These are phyloP conservation scores for Ictidomys tridecemlineatus DNA, from an alignment of 2,113 vertebrate species.

Conservation along the genomic window DNA sequence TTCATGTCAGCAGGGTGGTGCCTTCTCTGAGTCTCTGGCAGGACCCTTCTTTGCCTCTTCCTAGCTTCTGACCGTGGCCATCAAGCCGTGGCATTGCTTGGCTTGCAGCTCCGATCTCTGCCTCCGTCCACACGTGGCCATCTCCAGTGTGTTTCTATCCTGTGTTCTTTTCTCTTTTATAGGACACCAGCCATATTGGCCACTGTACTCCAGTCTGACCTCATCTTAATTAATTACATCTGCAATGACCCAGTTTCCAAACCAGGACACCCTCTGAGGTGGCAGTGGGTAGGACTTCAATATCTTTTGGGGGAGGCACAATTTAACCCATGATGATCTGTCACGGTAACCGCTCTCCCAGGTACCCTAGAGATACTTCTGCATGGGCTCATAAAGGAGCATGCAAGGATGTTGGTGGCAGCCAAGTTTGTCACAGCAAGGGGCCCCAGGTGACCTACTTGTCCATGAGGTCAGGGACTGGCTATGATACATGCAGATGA, in stretches of 20 bases:
- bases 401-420: fast-evolving
- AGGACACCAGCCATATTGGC: not conserved
- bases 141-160: not conserved
- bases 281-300: not conserved
- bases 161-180: not conserved
- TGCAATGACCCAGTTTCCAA: not conserved
- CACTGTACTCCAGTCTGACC: not conserved
- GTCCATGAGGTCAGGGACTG: not conserved
- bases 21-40: not conserved
- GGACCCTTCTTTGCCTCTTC: not conserved
- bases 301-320: not conserved
- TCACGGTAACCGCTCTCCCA: not conserved
- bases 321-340: not conserved
- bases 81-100: not conserved
- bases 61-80: not conserved
- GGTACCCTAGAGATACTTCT: not conserved
- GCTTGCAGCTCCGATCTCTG: not conserved
- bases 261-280: not conserved
- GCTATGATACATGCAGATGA: fast-evolving
- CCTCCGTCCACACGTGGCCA: fast-evolving
- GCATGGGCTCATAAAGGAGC: not conserved
- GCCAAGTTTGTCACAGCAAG: not conserved
- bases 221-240: not conserved
- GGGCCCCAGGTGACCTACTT: too few relatives aligned
- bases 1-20: not conserved